These are phyloP conservation scores for Oryctes rhinoceros DNA, from an alignment of 1,140 invertebrate genomes.

Conservation along the genomic window DNA sequence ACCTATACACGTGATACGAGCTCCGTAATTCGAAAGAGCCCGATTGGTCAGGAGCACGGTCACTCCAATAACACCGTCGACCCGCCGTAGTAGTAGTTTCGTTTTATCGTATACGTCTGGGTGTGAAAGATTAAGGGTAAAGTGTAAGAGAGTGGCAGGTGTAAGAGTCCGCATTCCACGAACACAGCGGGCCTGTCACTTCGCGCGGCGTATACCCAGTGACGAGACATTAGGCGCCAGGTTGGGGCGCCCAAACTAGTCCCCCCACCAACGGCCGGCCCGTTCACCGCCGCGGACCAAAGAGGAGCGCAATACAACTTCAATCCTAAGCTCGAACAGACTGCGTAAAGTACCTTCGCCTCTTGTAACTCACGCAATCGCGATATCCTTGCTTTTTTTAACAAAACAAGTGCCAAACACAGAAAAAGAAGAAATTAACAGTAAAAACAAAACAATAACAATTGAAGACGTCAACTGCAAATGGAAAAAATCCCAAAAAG, in stretches of 20 bases:
- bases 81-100: not conserved
- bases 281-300: constrained; percentile 28
- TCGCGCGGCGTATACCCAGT: constrained; percentile 47
- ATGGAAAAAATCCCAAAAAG: too few species aligned
- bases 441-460: too few species aligned
- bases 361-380: too few species aligned
- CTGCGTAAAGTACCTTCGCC: too few species aligned
- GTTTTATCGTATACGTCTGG: not conserved
- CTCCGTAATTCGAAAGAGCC: too few species aligned
- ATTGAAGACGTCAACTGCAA: too few species aligned
- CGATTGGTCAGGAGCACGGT: not conserved
- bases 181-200: constrained; percentile 50
- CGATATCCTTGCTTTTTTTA: too few species aligned
- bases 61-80: not conserved
- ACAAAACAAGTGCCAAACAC: too few species aligned
- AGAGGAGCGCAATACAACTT: constrained; percentile 2
- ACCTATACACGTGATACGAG: too few species aligned
- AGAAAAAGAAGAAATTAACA: too few species aligned
- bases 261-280: constrained; percentile 43
- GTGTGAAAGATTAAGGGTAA: constrained; percentile 24
- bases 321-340: not conserved
- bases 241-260: constrained; percentile 48
- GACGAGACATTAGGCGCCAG: constrained; percentile 51
- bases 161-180: constrained; percentile 49
- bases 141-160: constrained; percentile 31